Percentiles rank a stretch among this genome's conserved stretches.
Evolutionary conservation across 2,113 vertebrate species (phyloP).

Genomic region (Elephantulus edwardii): DNA sequence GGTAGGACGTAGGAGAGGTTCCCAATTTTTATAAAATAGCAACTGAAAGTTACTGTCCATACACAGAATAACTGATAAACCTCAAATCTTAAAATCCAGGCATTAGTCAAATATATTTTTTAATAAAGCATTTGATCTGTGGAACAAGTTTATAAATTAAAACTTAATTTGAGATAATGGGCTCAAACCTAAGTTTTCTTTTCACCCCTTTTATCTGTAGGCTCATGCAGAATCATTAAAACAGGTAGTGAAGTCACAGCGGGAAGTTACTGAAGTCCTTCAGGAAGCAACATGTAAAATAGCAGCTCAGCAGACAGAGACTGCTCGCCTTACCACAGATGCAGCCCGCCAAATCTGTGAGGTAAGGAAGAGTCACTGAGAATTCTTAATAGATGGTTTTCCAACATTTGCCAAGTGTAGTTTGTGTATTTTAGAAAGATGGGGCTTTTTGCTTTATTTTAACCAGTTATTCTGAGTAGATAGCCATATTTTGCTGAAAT

Average conservation of each 20-base stretch:
- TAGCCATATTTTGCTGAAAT: not conserved
- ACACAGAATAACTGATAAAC: not conserved
- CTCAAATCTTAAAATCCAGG: not conserved
- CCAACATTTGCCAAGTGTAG: not conserved
- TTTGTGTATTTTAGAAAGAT: too few relatives aligned
- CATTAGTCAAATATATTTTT: not conserved
- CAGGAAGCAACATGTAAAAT: slow-evolving; percentile 88
- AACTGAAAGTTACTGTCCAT: not conserved
- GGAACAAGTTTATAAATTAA: slow-evolving; percentile 39
- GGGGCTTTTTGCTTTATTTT: too few relatives aligned
- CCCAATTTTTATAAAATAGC: not conserved
- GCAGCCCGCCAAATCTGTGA: slow-evolving; percentile 89
- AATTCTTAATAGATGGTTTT: not conserved
- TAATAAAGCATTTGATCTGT: not conserved
- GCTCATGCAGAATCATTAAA: slow-evolving; percentile 90
- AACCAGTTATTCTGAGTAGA: not conserved
- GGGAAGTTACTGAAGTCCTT: slow-evolving; percentile 85
- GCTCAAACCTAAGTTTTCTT: slow-evolving; percentile 15
- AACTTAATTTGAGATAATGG: not conserved
- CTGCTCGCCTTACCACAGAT: slow-evolving; percentile 84
- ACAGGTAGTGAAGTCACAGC: slow-evolving; percentile 87
- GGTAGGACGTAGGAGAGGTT: too few relatives aligned
- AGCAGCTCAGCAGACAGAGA: slow-evolving; percentile 90
- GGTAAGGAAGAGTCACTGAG: slow-evolving; percentile 81
- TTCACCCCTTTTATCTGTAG: slow-evolving; percentile 76